Conservation (phyloP, 2,797 vertebrate species). For the Microchirus variegatus region DNA sequence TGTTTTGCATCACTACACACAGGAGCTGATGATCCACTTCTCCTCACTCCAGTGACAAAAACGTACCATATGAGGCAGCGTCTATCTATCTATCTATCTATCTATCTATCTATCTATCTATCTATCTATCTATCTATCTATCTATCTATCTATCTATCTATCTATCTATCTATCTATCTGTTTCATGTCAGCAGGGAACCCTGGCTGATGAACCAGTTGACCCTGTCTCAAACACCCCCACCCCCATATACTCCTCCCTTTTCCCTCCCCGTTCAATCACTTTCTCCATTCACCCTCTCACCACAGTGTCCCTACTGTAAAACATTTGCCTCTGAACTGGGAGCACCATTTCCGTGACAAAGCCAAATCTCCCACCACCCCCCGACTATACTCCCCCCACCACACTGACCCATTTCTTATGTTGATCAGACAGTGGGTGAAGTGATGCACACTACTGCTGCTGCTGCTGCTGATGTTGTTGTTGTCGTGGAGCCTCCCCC, state of each 20-base stretch:
- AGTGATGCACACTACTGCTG: constrained; percentile 52
- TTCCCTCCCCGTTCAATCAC: neutral
- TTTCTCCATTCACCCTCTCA: neutral
- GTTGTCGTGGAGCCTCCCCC: constrained; percentile 30
- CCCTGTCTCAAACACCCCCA: neutral
- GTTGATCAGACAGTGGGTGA: constrained; percentile 60
- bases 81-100: too few relatives aligned
- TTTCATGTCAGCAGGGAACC: constrained; percentile 5
- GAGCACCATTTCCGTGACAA: constrained; percentile 59
- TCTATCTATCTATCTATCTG: neutral
- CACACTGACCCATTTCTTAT: constrained; percentile 62
- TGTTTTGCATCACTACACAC: too few relatives aligned
- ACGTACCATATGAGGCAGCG: too few relatives aligned
- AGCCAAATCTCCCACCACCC: neutral
- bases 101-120: too few relatives aligned
- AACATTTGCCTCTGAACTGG: constrained; percentile 50
- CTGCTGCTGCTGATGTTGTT: constrained; percentile 14
- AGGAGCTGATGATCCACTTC: too few relatives aligned
- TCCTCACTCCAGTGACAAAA: too few relatives aligned
- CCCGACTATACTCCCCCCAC: neutral
- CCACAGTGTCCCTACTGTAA: constrained; percentile 38
- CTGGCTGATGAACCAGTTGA: neutral
- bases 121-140: too few relatives aligned
- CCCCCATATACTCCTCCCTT: neutral
- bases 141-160: neutral